phyloP scores from a whole-genome alignment of 2,888 invertebrate genomes.

The Thereva nobilitata region DNA sequence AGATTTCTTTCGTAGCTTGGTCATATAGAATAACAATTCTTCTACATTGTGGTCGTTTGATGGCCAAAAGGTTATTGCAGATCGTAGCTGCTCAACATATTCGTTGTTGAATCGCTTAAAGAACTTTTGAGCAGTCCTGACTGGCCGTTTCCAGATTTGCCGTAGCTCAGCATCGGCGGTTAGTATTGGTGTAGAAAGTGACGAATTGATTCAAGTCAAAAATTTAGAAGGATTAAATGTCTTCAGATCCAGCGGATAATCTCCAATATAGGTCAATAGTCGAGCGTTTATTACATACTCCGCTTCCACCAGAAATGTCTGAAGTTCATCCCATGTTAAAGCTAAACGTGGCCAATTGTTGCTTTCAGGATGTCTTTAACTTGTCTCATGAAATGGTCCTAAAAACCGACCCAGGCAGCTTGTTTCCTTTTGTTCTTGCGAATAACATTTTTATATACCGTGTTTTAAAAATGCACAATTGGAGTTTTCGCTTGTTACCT shows the following conservation, averaged over 20 bases:
- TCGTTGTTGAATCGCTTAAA: background rate
- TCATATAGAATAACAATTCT: no score
- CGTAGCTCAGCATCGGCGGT: conserved; percentile 1
- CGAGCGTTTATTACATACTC: background rate
- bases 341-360: conserved; percentile 2
- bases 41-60: no score
- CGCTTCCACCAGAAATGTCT: background rate
- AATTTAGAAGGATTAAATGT: background rate
- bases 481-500: no score
- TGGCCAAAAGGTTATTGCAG: no score
- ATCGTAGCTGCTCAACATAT: conserved; percentile 1
- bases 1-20: no score
- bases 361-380: background rate
- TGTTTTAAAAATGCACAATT: no score
- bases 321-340: background rate
- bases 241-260: background rate
- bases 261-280: background rate
- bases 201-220: background rate
- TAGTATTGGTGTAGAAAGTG: background rate
- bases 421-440: no score
- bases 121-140: background rate
- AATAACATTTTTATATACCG: no score
- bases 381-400: background rate
- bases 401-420: no score
- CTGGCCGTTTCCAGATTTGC: background rate